Evolutionary conservation across 2,797 vertebrate genomes (phyloP).

Genomic region (Sebastes vulpes): DNA sequence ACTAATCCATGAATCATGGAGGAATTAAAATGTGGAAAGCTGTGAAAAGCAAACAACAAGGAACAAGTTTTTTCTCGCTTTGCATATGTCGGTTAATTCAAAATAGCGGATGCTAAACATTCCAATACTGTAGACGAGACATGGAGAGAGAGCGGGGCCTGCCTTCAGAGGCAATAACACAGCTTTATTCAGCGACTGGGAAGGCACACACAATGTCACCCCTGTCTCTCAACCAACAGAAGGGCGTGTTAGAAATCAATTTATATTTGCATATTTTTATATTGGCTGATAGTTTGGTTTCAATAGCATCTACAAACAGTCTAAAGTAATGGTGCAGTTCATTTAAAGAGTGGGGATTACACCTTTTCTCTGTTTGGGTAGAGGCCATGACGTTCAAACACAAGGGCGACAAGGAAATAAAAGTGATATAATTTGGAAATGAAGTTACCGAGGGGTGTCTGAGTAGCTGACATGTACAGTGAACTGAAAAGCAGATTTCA

Average conservation of each 20-base stretch:
- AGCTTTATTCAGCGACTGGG: constrained; percentile 29
- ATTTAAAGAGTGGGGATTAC: constrained; percentile 25
- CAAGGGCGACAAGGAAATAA: constrained; percentile 83
- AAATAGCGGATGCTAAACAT: constrained; percentile 44
- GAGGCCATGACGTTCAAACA: constrained; percentile 72
- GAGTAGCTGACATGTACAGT: constrained; percentile 58
- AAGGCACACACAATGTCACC: constrained; percentile 65
- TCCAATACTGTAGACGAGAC: not conserved
- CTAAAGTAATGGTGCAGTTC: constrained; percentile 49
- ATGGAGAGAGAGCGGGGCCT: not conserved
- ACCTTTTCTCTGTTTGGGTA: constrained; percentile 61
- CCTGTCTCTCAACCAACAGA: constrained; percentile 55
- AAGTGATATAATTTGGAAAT: constrained; percentile 69
- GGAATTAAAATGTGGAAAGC: not conserved
- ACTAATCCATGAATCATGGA: not conserved
- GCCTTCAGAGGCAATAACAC: constrained; percentile 22
- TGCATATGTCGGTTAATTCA: constrained; percentile 49
- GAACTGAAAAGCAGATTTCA: constrained; percentile 76
- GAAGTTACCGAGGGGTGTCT: constrained; percentile 66
- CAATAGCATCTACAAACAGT: constrained; percentile 65
- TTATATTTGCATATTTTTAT: constrained; percentile 72
- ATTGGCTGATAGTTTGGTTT: constrained; percentile 49
- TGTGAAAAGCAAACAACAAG: constrained; percentile 20
- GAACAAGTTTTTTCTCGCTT: constrained; percentile 48
- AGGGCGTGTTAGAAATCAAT: constrained; percentile 46